Evolutionary conservation across 2,113 vertebrate species (phyloP), one percentile per base, ranked within the genome.

Genomic region (Ascaphus truei): DNA sequence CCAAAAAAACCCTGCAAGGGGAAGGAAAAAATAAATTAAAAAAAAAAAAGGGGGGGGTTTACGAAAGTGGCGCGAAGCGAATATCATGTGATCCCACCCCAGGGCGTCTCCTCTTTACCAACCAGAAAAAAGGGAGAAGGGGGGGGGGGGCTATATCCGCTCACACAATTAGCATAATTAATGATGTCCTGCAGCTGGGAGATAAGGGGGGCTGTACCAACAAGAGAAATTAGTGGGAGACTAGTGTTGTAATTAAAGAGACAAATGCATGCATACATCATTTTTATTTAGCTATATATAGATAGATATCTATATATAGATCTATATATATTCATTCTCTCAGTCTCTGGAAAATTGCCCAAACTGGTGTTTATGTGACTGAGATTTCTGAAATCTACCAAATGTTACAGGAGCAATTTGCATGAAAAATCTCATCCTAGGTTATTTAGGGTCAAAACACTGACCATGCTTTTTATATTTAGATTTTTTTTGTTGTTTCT

Each of bases 21-120:
- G 74, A 76, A 72, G 74, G 18, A 36, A 31, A 67, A 73, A 67
- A 74, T n/a, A n/a, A n/a, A n/a, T n/a, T n/a, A n/a, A n/a, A n/a
- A n/a, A n/a, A n/a, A n/a, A n/a, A n/a, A n/a, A n/a, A n/a, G n/a
- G n/a, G n/a, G 76, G 74, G 74, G 73, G 31, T 81, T 75, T 75
- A 85, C 80, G 73, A 93, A 94, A 95, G 92, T 94, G 94, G 93
- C 94, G 93, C 92, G 93, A 95, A 94, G 86, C 84, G 78, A 81
- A 73, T 63, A 83, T 90, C 90, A 91, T 81, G 91, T 94, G 92
- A 93, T 79, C 84, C 45, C 71, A 76, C 74, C 77, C 79, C 84
- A 81, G 84, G 89, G 86, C 84, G 76, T 80, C 81, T 83, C 83
- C 85, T 81, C 80, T 68, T 80, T 76, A 72, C 75, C 80, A 79